A percentile compares a stretch with the other conserved stretches of the same genome.
phyloP scores from a whole-genome alignment of 2,113 vertebrate species.

The Emydura subglobosa region DNA sequence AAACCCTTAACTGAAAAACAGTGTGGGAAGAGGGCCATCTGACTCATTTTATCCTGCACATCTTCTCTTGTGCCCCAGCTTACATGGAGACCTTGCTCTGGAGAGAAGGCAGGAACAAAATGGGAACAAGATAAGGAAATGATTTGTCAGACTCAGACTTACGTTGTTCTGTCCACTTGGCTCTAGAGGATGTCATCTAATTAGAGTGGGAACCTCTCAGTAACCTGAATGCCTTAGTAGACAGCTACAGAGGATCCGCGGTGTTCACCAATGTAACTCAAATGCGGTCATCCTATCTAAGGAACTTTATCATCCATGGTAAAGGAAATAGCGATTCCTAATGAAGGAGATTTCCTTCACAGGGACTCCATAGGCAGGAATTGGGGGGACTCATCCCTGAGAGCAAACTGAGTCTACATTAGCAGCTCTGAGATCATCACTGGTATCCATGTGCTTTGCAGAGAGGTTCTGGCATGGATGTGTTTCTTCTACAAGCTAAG shows the following conservation, averaged over 20 bases:
- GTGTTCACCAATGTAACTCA: neutral
- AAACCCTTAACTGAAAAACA: neutral
- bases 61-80: neutral
- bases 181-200: neutral
- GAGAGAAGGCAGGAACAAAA: too few species aligned
- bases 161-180: neutral
- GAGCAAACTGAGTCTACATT: too few species aligned
- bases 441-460: too few species aligned
- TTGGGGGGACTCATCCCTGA: too few species aligned
- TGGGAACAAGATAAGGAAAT: neutral
- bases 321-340: neutral
- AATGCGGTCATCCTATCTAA: neutral
- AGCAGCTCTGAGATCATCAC: too few species aligned
- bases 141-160: too few species aligned
- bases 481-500: neutral
- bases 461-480: neutral
- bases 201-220: neutral
- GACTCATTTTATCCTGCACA: neutral
- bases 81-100: too few species aligned
- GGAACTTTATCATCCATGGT: neutral
- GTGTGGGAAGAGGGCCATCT: neutral
- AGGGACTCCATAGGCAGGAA: too few species aligned
- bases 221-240: neutral
- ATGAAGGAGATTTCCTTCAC: neutral
- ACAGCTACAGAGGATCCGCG: neutral